Conservation (phyloP, 2,113 vertebrate species). For the Lamprologus sp. region DNA sequence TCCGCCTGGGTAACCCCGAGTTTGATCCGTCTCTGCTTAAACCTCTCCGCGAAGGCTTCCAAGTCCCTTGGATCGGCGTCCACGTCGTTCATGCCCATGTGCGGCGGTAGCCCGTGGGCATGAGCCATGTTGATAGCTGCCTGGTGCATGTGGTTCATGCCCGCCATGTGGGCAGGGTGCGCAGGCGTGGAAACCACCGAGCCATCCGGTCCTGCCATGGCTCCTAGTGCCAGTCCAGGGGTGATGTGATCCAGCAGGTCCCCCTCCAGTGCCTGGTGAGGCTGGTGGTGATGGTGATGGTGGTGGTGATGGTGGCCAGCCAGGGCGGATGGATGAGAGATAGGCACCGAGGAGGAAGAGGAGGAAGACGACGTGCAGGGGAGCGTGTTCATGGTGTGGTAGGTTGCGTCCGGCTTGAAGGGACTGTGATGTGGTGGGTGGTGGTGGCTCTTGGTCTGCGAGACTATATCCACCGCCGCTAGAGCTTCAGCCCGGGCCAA, state of each 20-base stretch:
- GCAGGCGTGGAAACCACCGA: conserved; percentile 91
- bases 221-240: conserved; percentile 88
- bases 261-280: conserved; percentile 93
- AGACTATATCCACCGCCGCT: conserved; percentile 98
- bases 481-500: conserved; percentile 99
- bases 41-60: conserved; percentile 96
- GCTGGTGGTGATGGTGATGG: conserved; percentile 93
- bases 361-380: conserved; percentile 94
- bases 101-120: conserved; percentile 88
- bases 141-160: conserved; percentile 99
- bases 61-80: conserved; percentile 96
- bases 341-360: conserved; percentile 90
- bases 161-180: conserved; percentile 92
- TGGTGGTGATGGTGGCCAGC: conserved; percentile 88
- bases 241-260: conserved; percentile 97
- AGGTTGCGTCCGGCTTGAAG: conserved; percentile 98
- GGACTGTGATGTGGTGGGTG: conserved; percentile 97
- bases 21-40: conserved; percentile 98
- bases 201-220: conserved; percentile 91
- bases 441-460: conserved; percentile 95
- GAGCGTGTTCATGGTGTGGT: conserved; percentile 99
- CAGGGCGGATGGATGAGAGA: conserved; percentile 90
- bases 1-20: conserved; percentile 97
- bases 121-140: conserved; percentile 97
- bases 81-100: conserved; percentile 98